Base-by-base conservation (phyloP, 2,888 invertebrate genomes). In the Troilus luridus region DNA sequence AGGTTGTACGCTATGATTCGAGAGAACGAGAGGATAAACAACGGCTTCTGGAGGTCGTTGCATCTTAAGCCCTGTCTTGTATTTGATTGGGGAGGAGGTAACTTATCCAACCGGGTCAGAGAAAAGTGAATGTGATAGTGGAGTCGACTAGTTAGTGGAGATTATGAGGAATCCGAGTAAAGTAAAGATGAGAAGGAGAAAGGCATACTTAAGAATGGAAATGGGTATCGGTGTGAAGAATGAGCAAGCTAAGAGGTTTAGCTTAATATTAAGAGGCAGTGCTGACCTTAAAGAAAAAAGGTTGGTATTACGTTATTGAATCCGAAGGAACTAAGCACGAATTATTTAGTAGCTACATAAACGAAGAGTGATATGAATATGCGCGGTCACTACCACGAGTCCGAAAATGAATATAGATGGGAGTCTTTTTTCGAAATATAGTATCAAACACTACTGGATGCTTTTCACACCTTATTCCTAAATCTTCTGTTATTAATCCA, bases 1-100 rank as follows among this genome's bases (percentile, higher is more conserved):
- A 54, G 54, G n/a, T 81, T 81, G 81, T 81, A 54, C 81, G 17
- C 21, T 81, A 81, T 81, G 81, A 41, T 81, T 21, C 67, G 21
- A 81, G 81, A 54, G 81, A 54, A 41, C 41, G 77, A 19, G 54
- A 81, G 41, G 81, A 81, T 54, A 81, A 81, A 81, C 67, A 67
- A 67, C 24, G 67, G 67, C 67, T 67, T 67, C 67, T 67, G 67
- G 67, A 67, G 67, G 67, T 67, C 14, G 67, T 67, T 67, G 67
- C 67, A 67, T 81, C 54, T 54, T 54, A 81, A 67, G 67, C 24
- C 62, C 62, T 62, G 19, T 62, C 67, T 67, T 2, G 67, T 41
- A 1, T 41, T 41, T 41, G 41, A 41, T 41, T 41, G 41, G 41
- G 41, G 5, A 41, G 24, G 24, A 24, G 24, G 24, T 24, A 54